These are phyloP conservation scores for Leucania comma DNA, from an alignment of 2,888 invertebrate species.

Conservation along the genomic window DNA sequence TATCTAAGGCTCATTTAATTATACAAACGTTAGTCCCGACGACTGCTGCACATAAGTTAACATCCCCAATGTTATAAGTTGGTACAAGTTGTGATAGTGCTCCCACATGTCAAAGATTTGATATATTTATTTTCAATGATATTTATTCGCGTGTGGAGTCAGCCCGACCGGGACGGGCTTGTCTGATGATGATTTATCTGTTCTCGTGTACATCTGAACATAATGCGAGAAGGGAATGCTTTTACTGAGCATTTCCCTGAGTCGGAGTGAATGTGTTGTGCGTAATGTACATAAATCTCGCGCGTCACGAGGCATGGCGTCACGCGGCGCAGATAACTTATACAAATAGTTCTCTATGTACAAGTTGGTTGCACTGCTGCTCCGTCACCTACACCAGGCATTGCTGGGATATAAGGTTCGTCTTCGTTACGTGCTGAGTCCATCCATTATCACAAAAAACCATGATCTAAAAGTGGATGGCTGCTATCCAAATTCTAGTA, in stretches of 20 bases:
- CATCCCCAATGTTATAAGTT: neutral
- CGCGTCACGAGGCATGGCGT: conserved; percentile 33
- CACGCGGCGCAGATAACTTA: conserved; percentile 38
- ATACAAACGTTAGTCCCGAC: neutral
- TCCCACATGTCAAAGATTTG: neutral
- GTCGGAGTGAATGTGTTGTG: conserved; percentile 36
- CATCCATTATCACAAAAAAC: neutral
- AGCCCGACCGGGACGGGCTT: neutral
- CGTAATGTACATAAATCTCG: conserved; percentile 41
- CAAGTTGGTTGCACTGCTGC: neutral
- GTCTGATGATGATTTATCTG: conserved; percentile 35
- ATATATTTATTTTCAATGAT: conserved; percentile 6
- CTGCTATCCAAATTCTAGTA: too few species aligned
- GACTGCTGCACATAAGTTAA: neutral
- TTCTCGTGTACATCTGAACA: conserved; percentile 7
- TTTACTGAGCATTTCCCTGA: conserved; percentile 18
- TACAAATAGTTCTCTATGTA: conserved; percentile 24
- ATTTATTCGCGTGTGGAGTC: neutral
- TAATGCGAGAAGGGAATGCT: conserved; percentile 24
- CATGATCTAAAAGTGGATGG: neutral
- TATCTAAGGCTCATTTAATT: neutral
- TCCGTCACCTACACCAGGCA: neutral
- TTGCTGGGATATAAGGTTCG: too few species aligned
- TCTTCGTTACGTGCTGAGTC: neutral
- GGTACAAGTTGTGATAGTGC: neutral